Evolutionary conservation across 35 echinoderm and acorn worm species (phyloP).

Genomic region (Ptychodera flava): DNA sequence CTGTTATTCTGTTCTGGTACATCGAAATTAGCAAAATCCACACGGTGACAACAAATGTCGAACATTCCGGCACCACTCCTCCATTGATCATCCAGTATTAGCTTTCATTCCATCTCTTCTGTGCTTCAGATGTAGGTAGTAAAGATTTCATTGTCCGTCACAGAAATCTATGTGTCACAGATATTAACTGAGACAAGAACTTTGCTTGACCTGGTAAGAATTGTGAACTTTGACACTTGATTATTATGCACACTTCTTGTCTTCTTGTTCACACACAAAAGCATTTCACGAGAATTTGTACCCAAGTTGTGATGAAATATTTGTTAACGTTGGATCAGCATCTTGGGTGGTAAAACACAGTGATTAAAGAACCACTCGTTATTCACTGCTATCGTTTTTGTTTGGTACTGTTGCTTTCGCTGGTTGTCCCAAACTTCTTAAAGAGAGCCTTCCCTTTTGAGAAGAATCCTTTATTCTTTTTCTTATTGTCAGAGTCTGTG

Average conservation of each 20-base stretch:
- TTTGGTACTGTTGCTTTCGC: neutral
- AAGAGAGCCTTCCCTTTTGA: conserved; percentile 96
- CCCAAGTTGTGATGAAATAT: neutral
- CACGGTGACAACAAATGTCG: too few relatives aligned
- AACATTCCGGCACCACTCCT: too few relatives aligned
- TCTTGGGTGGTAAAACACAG: neutral
- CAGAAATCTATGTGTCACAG: too few relatives aligned
- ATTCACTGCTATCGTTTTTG: neutral
- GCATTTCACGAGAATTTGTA: neutral
- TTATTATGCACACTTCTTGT: neutral
- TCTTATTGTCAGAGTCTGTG: conserved; percentile 41
- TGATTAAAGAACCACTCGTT: neutral
- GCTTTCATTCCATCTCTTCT: too few relatives aligned
- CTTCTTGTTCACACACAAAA: neutral
- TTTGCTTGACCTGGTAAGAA: neutral
- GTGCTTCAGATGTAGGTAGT: too few relatives aligned
- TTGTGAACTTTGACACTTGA: neutral
- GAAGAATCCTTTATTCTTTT: conserved; percentile 94
- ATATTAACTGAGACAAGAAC: too few relatives aligned
- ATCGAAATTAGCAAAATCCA: too few relatives aligned
- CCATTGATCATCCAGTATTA: too few relatives aligned
- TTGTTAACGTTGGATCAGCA: neutral
- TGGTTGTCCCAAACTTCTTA: conserved; percentile 69
- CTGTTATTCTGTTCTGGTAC: too few relatives aligned
- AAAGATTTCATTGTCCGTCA: too few relatives aligned